phyloP scores from a whole-genome alignment of 2,888 invertebrate species.

The Phyllotreta striolata region DNA sequence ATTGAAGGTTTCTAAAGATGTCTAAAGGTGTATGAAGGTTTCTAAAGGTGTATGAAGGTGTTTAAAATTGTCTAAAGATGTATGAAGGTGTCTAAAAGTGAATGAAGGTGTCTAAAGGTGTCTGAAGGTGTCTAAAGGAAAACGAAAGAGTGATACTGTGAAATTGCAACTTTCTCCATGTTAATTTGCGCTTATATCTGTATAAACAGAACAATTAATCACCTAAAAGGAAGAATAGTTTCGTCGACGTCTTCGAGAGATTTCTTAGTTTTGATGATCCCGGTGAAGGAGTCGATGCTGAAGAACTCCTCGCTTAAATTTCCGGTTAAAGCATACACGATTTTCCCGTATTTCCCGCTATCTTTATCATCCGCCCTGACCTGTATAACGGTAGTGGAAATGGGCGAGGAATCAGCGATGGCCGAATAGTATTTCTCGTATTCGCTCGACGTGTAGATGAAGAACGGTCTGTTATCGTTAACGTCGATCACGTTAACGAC shows the following conservation, averaged over 20 bases:
- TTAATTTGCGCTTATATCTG: too few species aligned
- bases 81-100: too few species aligned
- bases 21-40: too few species aligned
- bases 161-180: too few species aligned
- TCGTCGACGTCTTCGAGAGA: slow-evolving; percentile 74
- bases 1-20: too few species aligned
- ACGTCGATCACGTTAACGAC: slow-evolving; percentile 85
- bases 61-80: too few species aligned
- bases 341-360: slow-evolving; percentile 81
- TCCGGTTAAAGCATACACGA: slow-evolving; percentile 70
- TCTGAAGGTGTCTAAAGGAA: too few species aligned
- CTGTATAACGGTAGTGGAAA: slow-evolving; percentile 80
- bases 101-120: too few species aligned
- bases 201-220: background rate
- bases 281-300: slow-evolving; percentile 75
- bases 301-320: slow-evolving; percentile 70
- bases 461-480: slow-evolving; percentile 89
- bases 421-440: slow-evolving; percentile 81
- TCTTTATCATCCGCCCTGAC: slow-evolving; percentile 88
- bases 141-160: too few species aligned
- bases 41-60: too few species aligned
- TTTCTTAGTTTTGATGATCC: slow-evolving; percentile 77
- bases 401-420: slow-evolving; percentile 74
- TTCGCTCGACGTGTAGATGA: slow-evolving; percentile 69
- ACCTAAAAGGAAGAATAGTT: slow-evolving; percentile 70